phyloP scores from a whole-genome alignment of 2,113 vertebrate genomes.

The Actenoides lindsayi region DNA sequence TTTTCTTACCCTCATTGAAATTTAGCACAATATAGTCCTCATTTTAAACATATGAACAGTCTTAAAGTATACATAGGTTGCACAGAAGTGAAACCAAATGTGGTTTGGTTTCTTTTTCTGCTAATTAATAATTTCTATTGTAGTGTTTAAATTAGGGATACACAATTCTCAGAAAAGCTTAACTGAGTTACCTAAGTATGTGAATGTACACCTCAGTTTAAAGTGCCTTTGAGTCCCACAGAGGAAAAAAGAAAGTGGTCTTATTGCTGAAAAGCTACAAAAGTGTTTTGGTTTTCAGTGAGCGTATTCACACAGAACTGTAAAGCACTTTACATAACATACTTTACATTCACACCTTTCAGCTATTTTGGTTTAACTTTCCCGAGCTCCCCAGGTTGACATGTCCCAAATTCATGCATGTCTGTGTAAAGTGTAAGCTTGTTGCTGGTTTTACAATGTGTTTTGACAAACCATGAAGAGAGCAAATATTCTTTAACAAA shows the following conservation, averaged over 20 bases:
- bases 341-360: conserved; percentile 28
- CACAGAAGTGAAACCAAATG: neutral
- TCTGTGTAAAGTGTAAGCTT: neutral
- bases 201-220: neutral
- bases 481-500: neutral
- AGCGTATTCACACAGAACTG: neutral
- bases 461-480: neutral
- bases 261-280: neutral
- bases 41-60: neutral
- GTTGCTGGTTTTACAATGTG: neutral
- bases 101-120: neutral
- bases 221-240: neutral
- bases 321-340: conserved; percentile 13
- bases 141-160: neutral
- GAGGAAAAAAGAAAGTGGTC: neutral
- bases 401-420: neutral
- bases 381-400: conserved; percentile 10
- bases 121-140: neutral
- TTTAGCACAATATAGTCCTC: neutral
- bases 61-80: neutral
- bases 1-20: neutral
- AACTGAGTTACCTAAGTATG: neutral
- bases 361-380: conserved; percentile 48
- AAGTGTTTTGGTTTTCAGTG: neutral
- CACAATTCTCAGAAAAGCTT: neutral